A percentile compares a stretch with the other conserved stretches of the same genome.
These are phyloP conservation scores for Prochilodus magdalenae DNA, from an alignment of 2,113 vertebrate species.

Conservation along the genomic window DNA sequence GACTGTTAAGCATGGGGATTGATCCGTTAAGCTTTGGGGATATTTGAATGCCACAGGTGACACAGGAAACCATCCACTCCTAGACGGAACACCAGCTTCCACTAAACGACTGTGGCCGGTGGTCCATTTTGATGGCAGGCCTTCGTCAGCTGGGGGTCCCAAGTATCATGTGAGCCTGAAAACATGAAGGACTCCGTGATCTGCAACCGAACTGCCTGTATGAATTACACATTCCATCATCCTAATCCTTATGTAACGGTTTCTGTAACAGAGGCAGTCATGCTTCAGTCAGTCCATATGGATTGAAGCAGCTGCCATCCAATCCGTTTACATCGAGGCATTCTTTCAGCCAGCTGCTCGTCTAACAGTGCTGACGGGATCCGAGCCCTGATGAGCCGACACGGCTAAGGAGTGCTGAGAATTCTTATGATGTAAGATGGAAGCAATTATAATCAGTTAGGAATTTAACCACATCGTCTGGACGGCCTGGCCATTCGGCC, in stretches of 20 bases:
- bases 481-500: slow-evolving; percentile 3
- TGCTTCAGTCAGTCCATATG: neutral
- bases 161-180: too few relatives aligned
- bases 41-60: too few relatives aligned
- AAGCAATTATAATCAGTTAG: slow-evolving; percentile 63
- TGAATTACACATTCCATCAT: too few relatives aligned
- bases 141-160: too few relatives aligned
- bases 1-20: too few relatives aligned
- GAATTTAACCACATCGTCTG: slow-evolving; percentile 40
- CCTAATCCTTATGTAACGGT: neutral
- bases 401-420: slow-evolving; percentile 30
- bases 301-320: neutral
- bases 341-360: slow-evolving; percentile 9
- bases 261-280: neutral
- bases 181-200: too few relatives aligned
- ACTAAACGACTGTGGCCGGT: too few relatives aligned
- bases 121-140: too few relatives aligned
- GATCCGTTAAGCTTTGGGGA: too few relatives aligned
- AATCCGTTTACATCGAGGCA: neutral
- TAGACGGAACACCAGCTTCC: too few relatives aligned
- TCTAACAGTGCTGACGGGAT: neutral
- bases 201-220: too few relatives aligned
- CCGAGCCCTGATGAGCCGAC: slow-evolving; percentile 22
- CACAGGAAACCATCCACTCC: too few relatives aligned
- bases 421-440: slow-evolving; percentile 51